phyloP scores from a whole-genome alignment of 2,888 invertebrate genomes.

The Polylopha cassiicola region DNA sequence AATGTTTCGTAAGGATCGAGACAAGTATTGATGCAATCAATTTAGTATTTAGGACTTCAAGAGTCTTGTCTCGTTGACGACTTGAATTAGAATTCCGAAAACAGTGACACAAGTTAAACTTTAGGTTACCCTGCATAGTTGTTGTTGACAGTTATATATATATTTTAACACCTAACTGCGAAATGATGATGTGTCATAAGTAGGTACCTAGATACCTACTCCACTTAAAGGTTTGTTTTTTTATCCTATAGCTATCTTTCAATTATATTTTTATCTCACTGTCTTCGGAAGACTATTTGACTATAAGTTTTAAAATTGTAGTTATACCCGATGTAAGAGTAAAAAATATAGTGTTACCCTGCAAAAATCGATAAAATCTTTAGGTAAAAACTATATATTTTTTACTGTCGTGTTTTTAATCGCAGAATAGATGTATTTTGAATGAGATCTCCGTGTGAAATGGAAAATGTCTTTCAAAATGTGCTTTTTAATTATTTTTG shows the following conservation, averaged over 20 bases:
- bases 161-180: too few species aligned
- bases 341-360: conserved; percentile 1
- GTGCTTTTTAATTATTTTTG: conserved; percentile 58
- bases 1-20: conserved; percentile 15
- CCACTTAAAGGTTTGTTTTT: too few species aligned
- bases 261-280: too few species aligned
- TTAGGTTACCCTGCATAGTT: too few species aligned
- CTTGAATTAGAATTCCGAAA: too few species aligned
- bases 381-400: conserved; percentile 59
- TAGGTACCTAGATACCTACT: too few species aligned
- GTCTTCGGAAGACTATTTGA: too few species aligned
- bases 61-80: too few species aligned
- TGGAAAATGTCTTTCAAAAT: conserved; percentile 27
- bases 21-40: conserved; percentile 14
- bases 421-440: conserved; percentile 31
- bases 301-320: neutral
- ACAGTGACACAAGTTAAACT: too few species aligned
- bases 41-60: conserved; percentile 6
- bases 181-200: too few species aligned
- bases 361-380: neutral
- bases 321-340: neutral
- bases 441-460: conserved; percentile 25
- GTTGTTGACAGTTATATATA: too few species aligned
- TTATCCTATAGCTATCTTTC: too few species aligned
- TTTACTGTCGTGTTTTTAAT: conserved; percentile 54